Base-by-base conservation (phyloP, 2,797 vertebrate species). In the Lophius americanus region DNA sequence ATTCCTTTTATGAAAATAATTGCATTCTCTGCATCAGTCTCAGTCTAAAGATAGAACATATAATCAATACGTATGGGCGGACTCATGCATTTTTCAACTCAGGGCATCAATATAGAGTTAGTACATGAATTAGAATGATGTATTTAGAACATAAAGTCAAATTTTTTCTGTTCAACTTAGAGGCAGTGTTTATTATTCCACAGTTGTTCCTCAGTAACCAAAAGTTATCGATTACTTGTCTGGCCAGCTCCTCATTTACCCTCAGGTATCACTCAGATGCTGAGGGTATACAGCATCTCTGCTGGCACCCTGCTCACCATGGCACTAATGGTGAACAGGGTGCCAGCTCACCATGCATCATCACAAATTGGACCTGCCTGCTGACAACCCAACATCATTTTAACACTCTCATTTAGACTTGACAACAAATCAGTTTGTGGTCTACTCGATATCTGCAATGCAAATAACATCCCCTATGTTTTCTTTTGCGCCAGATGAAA, bases 221-320 rank as follows among this genome's bases (percentile, higher is more conserved):
- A 60, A 70, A 50, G 52, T 73, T 82, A 91, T 92, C 82, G 92
- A 93, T 89, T 85, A 83, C 79, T 85, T 73, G 83, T 85, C 82
- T 79, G 72, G 61, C 76, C 3, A 8, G 52, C 60, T 81, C 63
- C 47, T 47, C 23, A 0, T 51, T 60, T 44, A 44, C 5, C 3
- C 10, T 44, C 43, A 1, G 5, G 43, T 12, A 11, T 38, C 57
- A 75, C 60, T 76, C 64, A 36, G 50, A 54, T 7, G 2, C 55
- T 64, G 62, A 48, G 64, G 60, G 55, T 70, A 68, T 56, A 70
- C n/a, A 53, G 59, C 37, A 37, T 86, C 23, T 23, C 23, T 23
- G 23, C 23, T 23, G 23, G 23, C 23, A 23, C 76, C 75, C 77
- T 82, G 68, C 65, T 13, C 66, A 51, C 50, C 73, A 67, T 68